A percentile compares a stretch with the other conserved stretches of the same genome.
Evolutionary conservation across 2,888 invertebrate species (phyloP).

Genomic region (Gibbula magus): DNA sequence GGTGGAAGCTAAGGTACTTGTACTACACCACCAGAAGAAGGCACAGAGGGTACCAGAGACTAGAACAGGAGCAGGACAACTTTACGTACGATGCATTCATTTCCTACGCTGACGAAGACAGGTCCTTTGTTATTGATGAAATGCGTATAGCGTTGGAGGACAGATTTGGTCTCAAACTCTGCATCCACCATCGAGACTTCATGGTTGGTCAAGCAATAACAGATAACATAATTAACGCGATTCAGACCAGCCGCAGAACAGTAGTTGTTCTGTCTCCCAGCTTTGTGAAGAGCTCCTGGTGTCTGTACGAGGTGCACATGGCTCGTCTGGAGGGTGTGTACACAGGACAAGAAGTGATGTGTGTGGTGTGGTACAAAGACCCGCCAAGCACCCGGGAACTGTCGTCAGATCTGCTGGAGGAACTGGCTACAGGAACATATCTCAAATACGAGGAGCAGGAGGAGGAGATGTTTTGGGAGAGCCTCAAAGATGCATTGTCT

Average conservation of each 20-base stretch:
- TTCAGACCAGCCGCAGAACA: slow-evolving; percentile 35
- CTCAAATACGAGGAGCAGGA: neutral
- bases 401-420: neutral
- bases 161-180: slow-evolving; percentile 27
- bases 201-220: slow-evolving; percentile 31
- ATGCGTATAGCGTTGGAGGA: slow-evolving; percentile 34
- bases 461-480: neutral
- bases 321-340: slow-evolving; percentile 43
- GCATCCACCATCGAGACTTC: slow-evolving; percentile 41
- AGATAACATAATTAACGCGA: slow-evolving; percentile 40
- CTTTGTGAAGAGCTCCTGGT: slow-evolving; percentile 42
- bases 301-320: slow-evolving; percentile 45
- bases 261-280: slow-evolving; percentile 32
- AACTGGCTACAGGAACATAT: neutral
- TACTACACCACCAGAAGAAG: slow-evolving; percentile 8
- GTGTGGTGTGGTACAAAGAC: slow-evolving; percentile 26
- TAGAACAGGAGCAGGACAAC: neutral
- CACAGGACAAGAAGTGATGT: slow-evolving; percentile 37
- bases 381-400: neutral
- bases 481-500: no score
- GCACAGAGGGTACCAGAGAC: neutral
- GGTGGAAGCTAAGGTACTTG: slow-evolving; percentile 18
- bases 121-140: slow-evolving; percentile 1
- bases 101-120: slow-evolving; percentile 40
- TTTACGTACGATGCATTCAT: slow-evolving; percentile 36